Percentiles rank a stretch among this genome's conserved stretches.
Evolutionary conservation across 1,140 invertebrate species (phyloP).

Genomic region (Pemphigus obesinymphae): DNA sequence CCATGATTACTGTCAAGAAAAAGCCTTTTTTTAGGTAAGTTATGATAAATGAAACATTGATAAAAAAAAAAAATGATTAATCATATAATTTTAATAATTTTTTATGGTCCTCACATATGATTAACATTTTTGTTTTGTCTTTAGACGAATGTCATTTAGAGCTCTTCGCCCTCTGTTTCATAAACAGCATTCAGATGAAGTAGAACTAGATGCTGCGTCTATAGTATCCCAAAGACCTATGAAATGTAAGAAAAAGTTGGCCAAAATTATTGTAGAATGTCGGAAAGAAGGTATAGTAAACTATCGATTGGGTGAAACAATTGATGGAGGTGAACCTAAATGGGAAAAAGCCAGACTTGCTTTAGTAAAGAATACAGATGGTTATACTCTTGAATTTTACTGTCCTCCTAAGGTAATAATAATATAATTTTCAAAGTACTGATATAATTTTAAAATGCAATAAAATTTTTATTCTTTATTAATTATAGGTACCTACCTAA

Average conservation of each 20-base stretch:
- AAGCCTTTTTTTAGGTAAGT: conserved; percentile 67
- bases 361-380: conserved; percentile 74
- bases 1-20: conserved; percentile 54
- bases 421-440: neutral
- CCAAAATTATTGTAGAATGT: conserved; percentile 87
- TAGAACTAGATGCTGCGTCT: conserved; percentile 62
- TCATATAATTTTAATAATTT: conserved; percentile 55
- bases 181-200: conserved; percentile 86
- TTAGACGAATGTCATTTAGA: conserved; percentile 78
- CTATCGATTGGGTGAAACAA: conserved; percentile 82
- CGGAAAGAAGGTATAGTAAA: conserved; percentile 89
- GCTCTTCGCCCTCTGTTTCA: conserved; percentile 79
- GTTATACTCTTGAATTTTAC: conserved; percentile 94
- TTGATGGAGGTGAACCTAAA: conserved; percentile 78
- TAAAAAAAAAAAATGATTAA: conserved; percentile 54
- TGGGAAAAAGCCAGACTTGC: conserved; percentile 91
- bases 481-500: too few species aligned
- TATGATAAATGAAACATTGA: too few species aligned
- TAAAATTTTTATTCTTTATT: too few species aligned
- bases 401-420: conserved; percentile 79
- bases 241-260: conserved; percentile 76
- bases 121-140: conserved; percentile 44
- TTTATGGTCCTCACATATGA: conserved; percentile 60
- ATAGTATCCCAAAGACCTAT: conserved; percentile 61
- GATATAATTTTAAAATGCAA: neutral